phyloP scores from a whole-genome alignment of 2,113 vertebrate species.

The Epinephelus moara region DNA sequence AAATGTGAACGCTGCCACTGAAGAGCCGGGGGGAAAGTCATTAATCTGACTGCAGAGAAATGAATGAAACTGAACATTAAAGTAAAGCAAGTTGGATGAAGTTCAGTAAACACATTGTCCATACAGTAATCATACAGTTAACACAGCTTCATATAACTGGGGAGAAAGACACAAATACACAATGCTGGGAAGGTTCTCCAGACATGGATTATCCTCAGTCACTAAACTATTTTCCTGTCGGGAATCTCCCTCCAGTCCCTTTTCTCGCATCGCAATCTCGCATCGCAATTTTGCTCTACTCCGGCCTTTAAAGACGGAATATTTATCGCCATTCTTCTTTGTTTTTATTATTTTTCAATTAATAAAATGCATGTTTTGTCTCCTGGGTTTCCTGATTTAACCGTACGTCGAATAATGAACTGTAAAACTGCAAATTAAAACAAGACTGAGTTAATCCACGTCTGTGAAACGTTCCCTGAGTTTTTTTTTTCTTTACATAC shows the following conservation, averaged over 20 bases:
- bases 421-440: neutral
- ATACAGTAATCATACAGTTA: constrained; percentile 74
- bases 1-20: constrained; percentile 5
- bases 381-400: neutral
- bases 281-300: neutral
- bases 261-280: neutral
- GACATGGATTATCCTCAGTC: constrained; percentile 47
- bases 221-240: neutral
- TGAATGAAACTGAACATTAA: neutral
- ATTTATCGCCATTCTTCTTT: neutral
- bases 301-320: neutral
- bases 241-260: constrained; percentile 1
- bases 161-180: constrained; percentile 62
- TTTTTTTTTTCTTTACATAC: constrained; percentile 49
- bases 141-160: constrained; percentile 84
- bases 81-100: constrained; percentile 10
- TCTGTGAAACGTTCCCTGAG: constrained; percentile 39
- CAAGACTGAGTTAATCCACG: constrained; percentile 53
- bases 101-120: constrained; percentile 62
- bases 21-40: neutral
- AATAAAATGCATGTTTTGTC: neutral
- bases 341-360: neutral
- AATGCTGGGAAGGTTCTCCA: constrained; percentile 35
- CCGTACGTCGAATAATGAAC: neutral
- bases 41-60: constrained; percentile 9